Percentiles rank a stretch among this genome's conserved stretches.
Conservation (phyloP, 2,113 vertebrate genomes). For the Junco hyemalis region DNA sequence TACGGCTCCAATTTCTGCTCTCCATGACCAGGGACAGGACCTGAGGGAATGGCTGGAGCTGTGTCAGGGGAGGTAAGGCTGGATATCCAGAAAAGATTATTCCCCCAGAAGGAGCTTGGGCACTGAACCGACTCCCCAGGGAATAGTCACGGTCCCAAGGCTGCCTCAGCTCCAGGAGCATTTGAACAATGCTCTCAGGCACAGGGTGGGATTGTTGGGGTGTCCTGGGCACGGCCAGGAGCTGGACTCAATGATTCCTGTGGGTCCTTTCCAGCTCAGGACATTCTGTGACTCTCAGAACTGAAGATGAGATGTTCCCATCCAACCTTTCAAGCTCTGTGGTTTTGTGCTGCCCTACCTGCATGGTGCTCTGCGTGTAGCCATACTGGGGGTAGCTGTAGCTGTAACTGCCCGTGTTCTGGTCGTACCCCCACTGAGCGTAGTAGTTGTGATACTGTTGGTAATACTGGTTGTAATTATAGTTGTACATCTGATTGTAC, state of each 20-base stretch:
- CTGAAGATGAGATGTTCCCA: not conserved
- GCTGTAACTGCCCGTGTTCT: conserved; percentile 83
- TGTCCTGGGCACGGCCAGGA: not conserved
- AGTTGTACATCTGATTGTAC: conserved; percentile 79
- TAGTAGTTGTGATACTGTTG: conserved; percentile 87
- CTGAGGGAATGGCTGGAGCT: not conserved
- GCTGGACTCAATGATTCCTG: not conserved
- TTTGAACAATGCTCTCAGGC: not conserved
- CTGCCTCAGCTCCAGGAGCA: not conserved
- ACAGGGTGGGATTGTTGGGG: not conserved
- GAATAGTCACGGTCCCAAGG: not conserved
- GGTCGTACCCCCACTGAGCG: conserved; percentile 89
- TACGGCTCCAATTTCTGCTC: not conserved
- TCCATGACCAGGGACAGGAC: not conserved
- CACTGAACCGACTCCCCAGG: not conserved
- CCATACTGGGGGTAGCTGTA: conserved; percentile 89
- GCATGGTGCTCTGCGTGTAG: conserved; percentile 82
- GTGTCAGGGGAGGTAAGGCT: not conserved
- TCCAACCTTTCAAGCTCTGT: not conserved
- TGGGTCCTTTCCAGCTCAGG: not conserved
- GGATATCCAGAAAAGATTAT: not conserved
- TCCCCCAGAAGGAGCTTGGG: not conserved
- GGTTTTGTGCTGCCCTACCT: conserved; percentile 72
- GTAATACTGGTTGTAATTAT: conserved; percentile 85
- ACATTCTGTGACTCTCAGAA: not conserved